Evolutionary conservation across 1,140 invertebrate species (phyloP).

Genomic region (Aporrectodea caliginosa): DNA sequence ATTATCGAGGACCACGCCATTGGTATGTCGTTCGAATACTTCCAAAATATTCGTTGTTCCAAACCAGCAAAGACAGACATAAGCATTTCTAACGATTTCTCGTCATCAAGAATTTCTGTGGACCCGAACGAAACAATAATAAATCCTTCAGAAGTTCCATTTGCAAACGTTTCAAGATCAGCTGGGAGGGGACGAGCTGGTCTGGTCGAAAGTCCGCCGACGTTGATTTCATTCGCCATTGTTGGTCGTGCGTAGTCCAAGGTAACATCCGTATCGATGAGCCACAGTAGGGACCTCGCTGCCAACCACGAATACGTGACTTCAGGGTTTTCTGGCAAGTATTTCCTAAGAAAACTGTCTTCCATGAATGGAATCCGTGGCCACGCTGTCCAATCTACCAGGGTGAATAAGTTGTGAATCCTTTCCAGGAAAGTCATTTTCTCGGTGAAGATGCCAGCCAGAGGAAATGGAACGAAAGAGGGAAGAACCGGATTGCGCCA

Average conservation of each 20-base stretch:
- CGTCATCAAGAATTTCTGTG: background rate
- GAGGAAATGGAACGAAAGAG: background rate
- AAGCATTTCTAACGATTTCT: background rate
- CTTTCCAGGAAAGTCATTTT: background rate
- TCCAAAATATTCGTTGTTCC: background rate
- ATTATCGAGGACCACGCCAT: conserved; percentile 37
- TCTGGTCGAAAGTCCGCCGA: background rate
- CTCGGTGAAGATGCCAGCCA: background rate
- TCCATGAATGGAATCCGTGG: background rate
- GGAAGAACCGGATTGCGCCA: background rate
- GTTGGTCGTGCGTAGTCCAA: background rate
- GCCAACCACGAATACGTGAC: background rate
- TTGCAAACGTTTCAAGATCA: background rate
- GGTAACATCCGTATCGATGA: background rate
- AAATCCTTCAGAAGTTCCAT: background rate
- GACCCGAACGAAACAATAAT: background rate
- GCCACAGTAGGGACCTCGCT: background rate
- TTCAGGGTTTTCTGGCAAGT: background rate
- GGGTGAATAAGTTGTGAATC: background rate
- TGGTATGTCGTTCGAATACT: background rate
- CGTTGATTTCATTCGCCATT: background rate
- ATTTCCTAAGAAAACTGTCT: background rate
- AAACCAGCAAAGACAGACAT: background rate
- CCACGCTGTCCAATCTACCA: background rate
- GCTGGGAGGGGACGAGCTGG: background rate